Base-by-base conservation (phyloP, 64 coral and sea anemone species). In the Platygyra sinensis region DNA sequence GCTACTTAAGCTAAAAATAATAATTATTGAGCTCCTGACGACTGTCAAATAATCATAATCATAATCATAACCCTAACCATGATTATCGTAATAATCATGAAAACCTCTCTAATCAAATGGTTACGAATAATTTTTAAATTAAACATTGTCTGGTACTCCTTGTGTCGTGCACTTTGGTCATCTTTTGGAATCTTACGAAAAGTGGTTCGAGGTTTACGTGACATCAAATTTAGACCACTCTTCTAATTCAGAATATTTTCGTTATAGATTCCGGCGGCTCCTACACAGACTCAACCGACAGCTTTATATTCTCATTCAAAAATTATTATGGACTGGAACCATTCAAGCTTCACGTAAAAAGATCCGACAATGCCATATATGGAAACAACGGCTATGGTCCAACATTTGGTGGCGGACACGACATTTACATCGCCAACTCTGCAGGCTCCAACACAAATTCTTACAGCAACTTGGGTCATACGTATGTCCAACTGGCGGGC, bases 221-320 rank as follows among this genome's bases (percentile, higher is more conserved):
- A 36, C 33, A 36, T 36, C 33, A 36, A 36, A 36, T 36, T 36
- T 36, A 36, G 33, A 36, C 3, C 33, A 36, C 33, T 36, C 3
- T 36, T 36, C 33, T 36, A 3, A 36, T 36, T 36, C 33, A 36
- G 33, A 36, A 3, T 3, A 36, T 63, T 15, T 87, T 46, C 30
- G 12, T 33, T 86, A 38, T 30, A 91, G 89, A 91, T 86, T 91
- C 89, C 24, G 80, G 89, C 1, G 89, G 89, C 12, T 91, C 89
- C 5, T 91, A 91, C 52, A 36, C 29, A 30, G 30, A 86, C 12
- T 60, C 80, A 32, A 18, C 52, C 73, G 60, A 86, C 32, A 42
- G 67, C 19, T 91, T 91, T 31, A 84, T 91, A 20, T 91, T 91
- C 54, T 91, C 89, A 17, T 91, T 86, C 69, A 76, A 74, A 72